Base-by-base conservation (phyloP, 2,113 vertebrate species). In the Myotis davidii region DNA sequence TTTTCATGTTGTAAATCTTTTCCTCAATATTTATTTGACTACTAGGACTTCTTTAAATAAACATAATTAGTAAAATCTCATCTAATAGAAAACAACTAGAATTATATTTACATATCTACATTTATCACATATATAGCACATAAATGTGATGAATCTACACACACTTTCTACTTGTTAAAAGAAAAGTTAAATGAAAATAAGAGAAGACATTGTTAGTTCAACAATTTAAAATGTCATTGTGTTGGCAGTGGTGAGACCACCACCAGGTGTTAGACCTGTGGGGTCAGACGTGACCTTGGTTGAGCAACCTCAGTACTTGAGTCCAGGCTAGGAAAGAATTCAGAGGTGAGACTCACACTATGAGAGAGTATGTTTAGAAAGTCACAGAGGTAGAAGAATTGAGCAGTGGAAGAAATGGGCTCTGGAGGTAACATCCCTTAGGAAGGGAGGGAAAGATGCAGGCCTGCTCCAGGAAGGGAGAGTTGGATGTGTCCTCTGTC, bases 181-280 rank as follows among this genome's bases (percentile, higher is more conserved):
- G 27, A 85, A 18, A 83, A 91, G 13, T 52, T 54, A 83, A 89
- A n/a, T 93, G 59, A 65, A 95, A 88, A 29, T 82, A 76, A 95
- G 84, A 81, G 45, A 85, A 42, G 6, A 2, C 48, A 54, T 83
- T 69, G 39, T 61, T 91, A 69, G 20, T 81, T 91, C n/a, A 89
- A 10, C 23, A 88, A 29, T 61, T 77, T 77, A 78, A 77, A 89
- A 69, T 74, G 32, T 74, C 17, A 21, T 6, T 67, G 29, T 67
- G 14, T 67, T 67, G 64, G 64, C 2, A 1, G 32, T n/a, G 64
- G 32, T 67, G 14, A 67, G 32, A n/a, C 14, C 29, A n/a, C 29
- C 32, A 67, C 29, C 64, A 67, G 64, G 64, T 67, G 6, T 67
- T 67, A 67, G 64, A 67, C 32, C 14, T 32, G 14, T 67, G 29